Base-by-base conservation (phyloP, 2,797 vertebrate genomes). In the Chaetodon trifasciatus region DNA sequence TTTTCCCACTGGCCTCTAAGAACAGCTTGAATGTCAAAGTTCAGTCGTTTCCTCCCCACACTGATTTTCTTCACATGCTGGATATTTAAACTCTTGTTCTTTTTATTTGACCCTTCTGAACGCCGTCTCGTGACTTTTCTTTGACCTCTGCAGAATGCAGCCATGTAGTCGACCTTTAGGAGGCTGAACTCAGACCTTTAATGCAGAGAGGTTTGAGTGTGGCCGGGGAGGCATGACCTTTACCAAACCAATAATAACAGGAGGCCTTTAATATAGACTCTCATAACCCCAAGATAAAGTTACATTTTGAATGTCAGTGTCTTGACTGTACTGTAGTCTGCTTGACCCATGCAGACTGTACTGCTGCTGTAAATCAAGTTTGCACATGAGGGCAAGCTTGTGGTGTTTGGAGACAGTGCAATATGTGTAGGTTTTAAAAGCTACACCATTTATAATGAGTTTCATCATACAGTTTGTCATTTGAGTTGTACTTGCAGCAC, bases 101-200 rank as follows among this genome's bases (percentile, higher is more conserved):
- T 76, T 11, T 19, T 12, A 19, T 62, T 74, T 69, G 13, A 80
- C 70, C 78, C 64, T 74, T 70, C 64, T 35, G 68, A 91, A 83
- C 76, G 77, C 58, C 0, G 44, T 15, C 68, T 35, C 40, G 1
- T 78, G 67, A 81, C 73, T 76, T 65, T 68, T 78, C 60, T 74
- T 5, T 86, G 91, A 88, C 91, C 91, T 87, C 74, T 84, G 68
- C 73, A 92, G 94, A 93, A 96, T 95, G 92, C 72, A 13, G 76
- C 70, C 74, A 55, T 84, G 70, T 56, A 10, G 47, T 70, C 50
- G 88, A 94, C 94, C 95, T 95, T 96, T 94, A 65, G 75, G 60
- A 65, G 57, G 72, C 60, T 94, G 93, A 94, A 94, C 95, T 94
- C 83, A 35, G 91, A 95, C 94, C 94, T 96, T 96, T 95, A 84